Conservation (phyloP, 2,888 invertebrate genomes). For the Sesamia inferens region DNA sequence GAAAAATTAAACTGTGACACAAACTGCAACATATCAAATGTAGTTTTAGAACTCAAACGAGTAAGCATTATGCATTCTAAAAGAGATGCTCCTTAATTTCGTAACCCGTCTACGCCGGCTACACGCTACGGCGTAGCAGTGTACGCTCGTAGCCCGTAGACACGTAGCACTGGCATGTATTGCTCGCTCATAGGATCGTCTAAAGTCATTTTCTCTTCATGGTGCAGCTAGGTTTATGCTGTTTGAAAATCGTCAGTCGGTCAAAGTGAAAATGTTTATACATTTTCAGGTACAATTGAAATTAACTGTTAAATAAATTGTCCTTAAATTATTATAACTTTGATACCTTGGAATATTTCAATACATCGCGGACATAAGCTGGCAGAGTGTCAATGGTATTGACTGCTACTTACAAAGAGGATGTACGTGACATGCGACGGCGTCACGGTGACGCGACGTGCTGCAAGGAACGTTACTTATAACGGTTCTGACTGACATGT, state of each 20-base stretch:
- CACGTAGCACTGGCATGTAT: slow-evolving; percentile 40
- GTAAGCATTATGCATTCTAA: slow-evolving; percentile 43
- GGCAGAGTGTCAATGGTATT: slow-evolving; percentile 5
- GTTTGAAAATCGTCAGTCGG: not conserved
- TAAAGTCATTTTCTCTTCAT: slow-evolving; percentile 31
- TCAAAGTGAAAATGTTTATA: not conserved
- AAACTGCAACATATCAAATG: slow-evolving; percentile 24
- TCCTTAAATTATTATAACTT: not conserved
- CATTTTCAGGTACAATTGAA: too few relatives aligned
- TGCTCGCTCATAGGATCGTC: slow-evolving; percentile 32
- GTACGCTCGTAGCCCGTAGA: slow-evolving; percentile 54
- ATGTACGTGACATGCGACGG: slow-evolving; percentile 18
- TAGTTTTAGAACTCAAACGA: slow-evolving; percentile 43
- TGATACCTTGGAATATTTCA: not conserved
- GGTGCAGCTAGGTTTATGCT: slow-evolving; percentile 7
- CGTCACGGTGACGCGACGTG: slow-evolving; percentile 23
- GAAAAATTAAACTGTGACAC: slow-evolving; percentile 13
- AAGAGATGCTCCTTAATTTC: slow-evolving; percentile 49
- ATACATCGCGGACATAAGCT: not conserved
- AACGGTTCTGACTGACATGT: slow-evolving; percentile 22
- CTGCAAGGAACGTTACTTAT: slow-evolving; percentile 27
- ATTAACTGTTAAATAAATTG: too few relatives aligned
- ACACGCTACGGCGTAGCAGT: slow-evolving; percentile 50
- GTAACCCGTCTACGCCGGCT: slow-evolving; percentile 40
- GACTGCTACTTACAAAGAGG: slow-evolving; percentile 42